A percentile compares a stretch with the other conserved stretches of the same genome.
Conservation (phyloP, 2,888 invertebrate genomes). For the Cantharis rufa region DNA sequence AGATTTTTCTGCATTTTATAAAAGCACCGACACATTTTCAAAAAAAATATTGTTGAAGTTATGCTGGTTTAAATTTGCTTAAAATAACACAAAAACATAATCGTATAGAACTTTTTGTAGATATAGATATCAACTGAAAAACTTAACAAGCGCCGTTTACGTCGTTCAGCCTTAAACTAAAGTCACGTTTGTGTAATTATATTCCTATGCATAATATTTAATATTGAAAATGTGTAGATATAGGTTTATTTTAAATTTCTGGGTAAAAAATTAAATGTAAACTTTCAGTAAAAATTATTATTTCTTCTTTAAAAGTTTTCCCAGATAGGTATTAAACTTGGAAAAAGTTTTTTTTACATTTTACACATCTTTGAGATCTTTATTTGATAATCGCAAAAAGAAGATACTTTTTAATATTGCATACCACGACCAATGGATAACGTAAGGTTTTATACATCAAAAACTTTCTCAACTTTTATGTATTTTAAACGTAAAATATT, state of each 20-base stretch:
- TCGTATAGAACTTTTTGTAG: background rate
- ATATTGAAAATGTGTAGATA: no score
- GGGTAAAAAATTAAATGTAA: background rate
- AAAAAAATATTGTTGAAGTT: background rate
- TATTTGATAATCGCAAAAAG: conserved; percentile 9
- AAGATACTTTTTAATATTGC: conserved; percentile 12
- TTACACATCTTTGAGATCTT: conserved; percentile 20
- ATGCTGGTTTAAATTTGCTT: background rate
- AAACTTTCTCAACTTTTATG: background rate
- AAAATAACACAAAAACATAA: background rate
- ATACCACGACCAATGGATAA: background rate
- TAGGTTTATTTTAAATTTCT: no score
- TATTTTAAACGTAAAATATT: background rate
- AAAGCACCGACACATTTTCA: background rate
- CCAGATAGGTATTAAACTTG: background rate
- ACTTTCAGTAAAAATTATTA: background rate
- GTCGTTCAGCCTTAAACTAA: background rate
- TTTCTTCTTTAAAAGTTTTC: background rate
- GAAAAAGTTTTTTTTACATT: conserved; percentile 2
- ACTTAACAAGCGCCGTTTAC: background rate
- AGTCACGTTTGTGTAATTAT: background rate
- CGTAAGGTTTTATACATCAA: background rate
- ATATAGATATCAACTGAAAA: background rate
- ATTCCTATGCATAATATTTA: background rate
- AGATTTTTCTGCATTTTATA: background rate